Conservation (phyloP, 1,140 invertebrate species). For the Chrysoperla carnea region DNA sequence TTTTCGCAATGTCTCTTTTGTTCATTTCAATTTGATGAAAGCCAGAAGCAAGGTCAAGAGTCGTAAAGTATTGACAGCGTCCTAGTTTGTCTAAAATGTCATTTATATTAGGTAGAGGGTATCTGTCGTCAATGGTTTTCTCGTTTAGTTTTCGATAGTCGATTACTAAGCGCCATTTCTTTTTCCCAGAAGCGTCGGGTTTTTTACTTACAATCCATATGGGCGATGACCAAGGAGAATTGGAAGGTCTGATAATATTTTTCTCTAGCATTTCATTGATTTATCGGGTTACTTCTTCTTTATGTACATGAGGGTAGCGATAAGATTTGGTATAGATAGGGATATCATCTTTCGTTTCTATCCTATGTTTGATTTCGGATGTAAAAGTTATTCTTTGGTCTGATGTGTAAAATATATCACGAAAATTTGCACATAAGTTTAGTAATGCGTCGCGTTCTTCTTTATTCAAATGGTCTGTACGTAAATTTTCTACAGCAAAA, state of each 20-base stretch:
- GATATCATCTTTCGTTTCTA: conserved; percentile 8
- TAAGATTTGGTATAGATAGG: conserved; percentile 12
- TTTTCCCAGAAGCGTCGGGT: conserved; percentile 11
- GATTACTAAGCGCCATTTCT: conserved; percentile 18
- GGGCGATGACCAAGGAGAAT: conserved; percentile 10
- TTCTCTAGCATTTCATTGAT: too few relatives aligned
- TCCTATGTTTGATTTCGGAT: conserved; percentile 13
- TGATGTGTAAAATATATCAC: neutral
- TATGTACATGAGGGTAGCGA: conserved; percentile 15
- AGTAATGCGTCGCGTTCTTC: neutral
- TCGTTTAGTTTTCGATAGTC: conserved; percentile 24
- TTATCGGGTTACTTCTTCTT: conserved; percentile 13
- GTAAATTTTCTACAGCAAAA: too few relatives aligned
- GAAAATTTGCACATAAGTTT: neutral
- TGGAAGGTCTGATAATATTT: conserved; percentile 6
- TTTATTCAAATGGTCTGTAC: neutral
- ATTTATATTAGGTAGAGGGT: conserved; percentile 26
- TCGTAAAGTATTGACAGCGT: conserved; percentile 17
- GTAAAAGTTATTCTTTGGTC: conserved; percentile 3
- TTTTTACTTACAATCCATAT: conserved; percentile 15
- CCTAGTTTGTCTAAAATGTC: conserved; percentile 17
- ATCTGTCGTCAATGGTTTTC: conserved; percentile 22
- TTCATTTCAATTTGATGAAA: conserved; percentile 16
- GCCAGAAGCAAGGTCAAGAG: conserved; percentile 22
- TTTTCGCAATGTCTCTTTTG: conserved; percentile 12